Base-by-base conservation (phyloP, 2,888 invertebrate genomes). In the Folsomia candida region DNA sequence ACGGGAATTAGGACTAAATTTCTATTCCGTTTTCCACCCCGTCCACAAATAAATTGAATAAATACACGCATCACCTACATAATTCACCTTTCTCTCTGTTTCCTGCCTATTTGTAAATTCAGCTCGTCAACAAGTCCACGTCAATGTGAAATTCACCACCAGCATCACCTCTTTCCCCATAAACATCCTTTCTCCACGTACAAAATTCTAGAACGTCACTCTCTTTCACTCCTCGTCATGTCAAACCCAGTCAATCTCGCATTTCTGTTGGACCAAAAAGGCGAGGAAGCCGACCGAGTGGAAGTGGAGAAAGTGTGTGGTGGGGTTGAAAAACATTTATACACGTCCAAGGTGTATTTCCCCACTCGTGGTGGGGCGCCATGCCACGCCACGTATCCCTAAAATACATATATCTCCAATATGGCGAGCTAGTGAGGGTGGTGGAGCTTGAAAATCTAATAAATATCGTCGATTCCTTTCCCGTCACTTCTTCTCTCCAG, bases 381-480 rank as follows among this genome's bases (percentile, higher is more conserved):
- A 62, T 2, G 4, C 29, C n/a, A 9, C 51, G 27, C 18, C 28
- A 18, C 9, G n/a, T n/a, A n/a, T n/a, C n/a, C n/a, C n/a, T n/a
- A n/a, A n/a, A n/a, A n/a, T n/a, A n/a, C n/a, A n/a, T n/a, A n/a
- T n/a, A n/a, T 37, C 37, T 9, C 37, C 14, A 14, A 14, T 37
- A 9, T 37, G 37, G 54, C 20, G 18, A n/a, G 18, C n/a, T 6
- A 6, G 54, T 54, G 54, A 20, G 54, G 72, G 72, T 75, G 76
- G 71, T 74, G 75, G 75, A 76, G 74, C 74, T 72, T 73, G 78
- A 75, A 78, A 78, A 78, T 78, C 78, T 76, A 78, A 78, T 78
- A 78, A 78, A 78, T 77, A 76, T 78, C 73, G 73, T 76, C 77
- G 70, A 77, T 77, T 77, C 75, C 73, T 76, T 70, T 75, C 74